Conservation (phyloP, 1,140 invertebrate species). For the Cherax quadricarinatus region DNA sequence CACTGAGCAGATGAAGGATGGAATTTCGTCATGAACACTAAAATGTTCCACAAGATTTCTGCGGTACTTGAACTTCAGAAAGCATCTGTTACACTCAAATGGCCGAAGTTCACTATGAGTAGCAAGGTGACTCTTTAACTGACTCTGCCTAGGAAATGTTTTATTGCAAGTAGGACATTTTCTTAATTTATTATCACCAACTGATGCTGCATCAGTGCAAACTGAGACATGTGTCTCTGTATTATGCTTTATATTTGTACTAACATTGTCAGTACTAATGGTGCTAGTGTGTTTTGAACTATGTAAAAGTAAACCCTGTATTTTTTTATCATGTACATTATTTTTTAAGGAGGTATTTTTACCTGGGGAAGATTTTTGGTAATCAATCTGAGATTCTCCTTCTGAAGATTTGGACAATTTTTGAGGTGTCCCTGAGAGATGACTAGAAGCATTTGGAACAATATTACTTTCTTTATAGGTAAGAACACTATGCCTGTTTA, state of each 20-base stretch:
- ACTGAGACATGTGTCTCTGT: background rate
- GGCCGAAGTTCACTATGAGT: constrained; percentile 50
- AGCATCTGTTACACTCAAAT: constrained; percentile 45
- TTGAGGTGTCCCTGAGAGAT: background rate
- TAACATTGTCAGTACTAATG: background rate
- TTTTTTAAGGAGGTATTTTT: background rate
- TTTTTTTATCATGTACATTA: background rate
- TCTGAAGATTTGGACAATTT: background rate
- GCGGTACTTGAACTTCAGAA: constrained; percentile 48
- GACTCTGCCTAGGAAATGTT: constrained; percentile 53
- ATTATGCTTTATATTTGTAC: background rate
- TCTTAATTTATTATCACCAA: background rate
- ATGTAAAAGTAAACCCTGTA: too few relatives aligned
- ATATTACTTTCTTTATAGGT: background rate
- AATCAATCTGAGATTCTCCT: background rate
- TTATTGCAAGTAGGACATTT: constrained; percentile 51
- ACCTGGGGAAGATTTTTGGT: background rate
- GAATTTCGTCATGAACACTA: constrained; percentile 40
- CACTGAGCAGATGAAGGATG: constrained; percentile 54
- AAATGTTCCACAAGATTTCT: constrained; percentile 63
- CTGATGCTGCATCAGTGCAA: background rate
- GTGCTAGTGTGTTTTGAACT: background rate
- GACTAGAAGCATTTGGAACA: background rate
- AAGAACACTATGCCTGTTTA: background rate
- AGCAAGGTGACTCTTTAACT: constrained; percentile 52